These are phyloP conservation scores for Scophthalmus maximus DNA, from an alignment of 2,113 vertebrate genomes.

Conservation along the genomic window DNA sequence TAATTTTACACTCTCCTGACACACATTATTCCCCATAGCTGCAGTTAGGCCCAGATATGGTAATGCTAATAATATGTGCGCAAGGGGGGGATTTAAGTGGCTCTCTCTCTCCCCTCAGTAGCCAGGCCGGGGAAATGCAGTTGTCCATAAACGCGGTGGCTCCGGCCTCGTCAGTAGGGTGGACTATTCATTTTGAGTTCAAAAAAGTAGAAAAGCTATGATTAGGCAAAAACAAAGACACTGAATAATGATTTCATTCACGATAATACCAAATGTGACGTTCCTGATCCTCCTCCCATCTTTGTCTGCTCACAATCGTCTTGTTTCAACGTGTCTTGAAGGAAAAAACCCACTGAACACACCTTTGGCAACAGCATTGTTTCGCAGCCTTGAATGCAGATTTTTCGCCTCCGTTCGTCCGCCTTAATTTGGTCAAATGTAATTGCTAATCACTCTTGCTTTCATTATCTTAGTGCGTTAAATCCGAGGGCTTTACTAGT, in stretches of 20 bases:
- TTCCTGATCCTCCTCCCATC: no score
- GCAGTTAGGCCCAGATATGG: slow-evolving; percentile 72
- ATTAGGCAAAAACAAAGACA: slow-evolving; percentile 35
- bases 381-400: slow-evolving; percentile 60
- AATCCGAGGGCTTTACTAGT: slow-evolving; percentile 68
- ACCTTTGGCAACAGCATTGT: slow-evolving; percentile 49
- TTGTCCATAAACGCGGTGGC: slow-evolving; percentile 17
- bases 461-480: slow-evolving; percentile 55
- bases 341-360: slow-evolving; percentile 26
- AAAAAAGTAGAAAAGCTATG: slow-evolving; percentile 26
- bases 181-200: slow-evolving; percentile 8
- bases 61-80: slow-evolving; percentile 71
- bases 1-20: slow-evolving; percentile 78
- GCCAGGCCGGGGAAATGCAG: slow-evolving; percentile 44
- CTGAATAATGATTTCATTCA: no score
- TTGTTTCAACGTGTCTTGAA: slow-evolving; percentile 44
- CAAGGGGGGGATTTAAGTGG: slow-evolving; percentile 64
- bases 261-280: no score
- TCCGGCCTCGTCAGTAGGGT: slow-evolving; percentile 17
- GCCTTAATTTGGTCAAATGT: slow-evolving; percentile 65
- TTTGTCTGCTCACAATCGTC: slow-evolving; percentile 46
- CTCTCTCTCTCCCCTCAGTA: slow-evolving; percentile 45
- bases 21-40: slow-evolving; percentile 75
- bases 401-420: slow-evolving; percentile 43
- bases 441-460: slow-evolving; percentile 65